Conservation (phyloP, 2,888 invertebrate species). For the Pachymerium ferrugineum region DNA sequence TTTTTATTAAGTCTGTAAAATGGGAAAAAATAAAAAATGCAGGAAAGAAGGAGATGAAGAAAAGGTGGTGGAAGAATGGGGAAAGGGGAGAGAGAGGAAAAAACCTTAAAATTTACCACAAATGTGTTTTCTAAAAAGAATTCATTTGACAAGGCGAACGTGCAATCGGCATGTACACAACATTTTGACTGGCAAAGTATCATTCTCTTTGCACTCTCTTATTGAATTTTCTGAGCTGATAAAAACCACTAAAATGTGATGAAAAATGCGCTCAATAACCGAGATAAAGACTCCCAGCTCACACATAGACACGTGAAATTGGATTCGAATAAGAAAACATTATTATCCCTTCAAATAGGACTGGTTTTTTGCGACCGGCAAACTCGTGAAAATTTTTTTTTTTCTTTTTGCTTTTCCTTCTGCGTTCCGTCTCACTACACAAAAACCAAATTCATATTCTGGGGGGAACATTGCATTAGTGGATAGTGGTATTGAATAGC, state of each 20-base stretch:
- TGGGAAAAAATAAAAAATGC: no score
- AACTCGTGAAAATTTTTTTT: not conserved
- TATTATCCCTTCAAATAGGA: not conserved
- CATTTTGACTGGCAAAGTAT: not conserved
- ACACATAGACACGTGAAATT: not conserved
- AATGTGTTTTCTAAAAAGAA: not conserved
- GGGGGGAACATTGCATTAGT: not conserved
- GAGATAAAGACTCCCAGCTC: not conserved
- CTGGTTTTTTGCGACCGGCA: not conserved
- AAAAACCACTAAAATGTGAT: not conserved
- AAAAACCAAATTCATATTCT: not conserved
- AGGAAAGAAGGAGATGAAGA: not conserved
- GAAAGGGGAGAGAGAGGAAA: no score
- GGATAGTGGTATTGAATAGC: not conserved
- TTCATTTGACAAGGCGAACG: not conserved
- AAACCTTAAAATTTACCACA: not conserved
- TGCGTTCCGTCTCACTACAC: not conserved
- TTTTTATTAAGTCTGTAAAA: not conserved
- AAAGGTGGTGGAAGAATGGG: no score
- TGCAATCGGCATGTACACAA: not conserved
- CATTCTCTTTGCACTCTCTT: not conserved
- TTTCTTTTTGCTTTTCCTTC: not conserved
- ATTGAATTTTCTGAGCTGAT: not conserved
- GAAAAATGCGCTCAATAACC: not conserved
- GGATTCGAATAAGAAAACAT: not conserved